Evolutionary conservation across 2,113 vertebrate genomes (phyloP), one percentile per base, ranked within the genome.

Genomic region (Dipodomys spectabilis): DNA sequence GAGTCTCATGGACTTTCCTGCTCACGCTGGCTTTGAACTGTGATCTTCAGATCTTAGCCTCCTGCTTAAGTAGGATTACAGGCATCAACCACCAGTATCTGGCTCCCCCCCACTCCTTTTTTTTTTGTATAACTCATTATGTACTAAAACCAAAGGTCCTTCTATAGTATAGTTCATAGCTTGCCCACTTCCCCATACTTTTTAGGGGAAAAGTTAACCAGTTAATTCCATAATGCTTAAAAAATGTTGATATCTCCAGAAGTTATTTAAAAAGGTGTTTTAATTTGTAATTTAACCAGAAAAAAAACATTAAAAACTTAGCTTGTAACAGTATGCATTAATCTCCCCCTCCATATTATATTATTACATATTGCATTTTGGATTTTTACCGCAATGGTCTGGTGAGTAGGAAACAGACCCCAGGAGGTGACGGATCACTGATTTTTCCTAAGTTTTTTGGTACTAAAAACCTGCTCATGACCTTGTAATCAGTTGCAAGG

Each of bases 211-310:
- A 87, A 96, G 77, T 93, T 65, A 74, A 39, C 45, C 30, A 82
- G 65, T 78, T 73, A 69, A 88, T 90, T 91, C 27, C 68, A 28
- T 75, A 92, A 93, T 77, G 12, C 23, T 95, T 88, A 86, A 6
- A 53, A 75, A 82, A 53, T 7, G 11, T 92, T 86, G 85, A 32
- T 94, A 30, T 72, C 44, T 3, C 35, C 7, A 83, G 87, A 53
- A 65, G 25, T 82, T 90, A 49, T 77, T 82, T 78, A 20, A 90
- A 85, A 93, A 79, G 39, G 11, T 20, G n/a, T 94, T 44, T 80
- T 85, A 64, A 69, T 89, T 88, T 96, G 30, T 74, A 87, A 72
- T 73, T 86, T 32, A 78, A 19, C 20, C 49, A 92, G 88, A 92
- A 91, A 82, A 91, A 82, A 39, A 82, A 88, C 62, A 45, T 65